A percentile compares a stretch with the other conserved stretches of the same genome.
These are phyloP conservation scores for Ramphastos sulfuratus DNA, from an alignment of 2,113 vertebrate species.

Conservation along the genomic window DNA sequence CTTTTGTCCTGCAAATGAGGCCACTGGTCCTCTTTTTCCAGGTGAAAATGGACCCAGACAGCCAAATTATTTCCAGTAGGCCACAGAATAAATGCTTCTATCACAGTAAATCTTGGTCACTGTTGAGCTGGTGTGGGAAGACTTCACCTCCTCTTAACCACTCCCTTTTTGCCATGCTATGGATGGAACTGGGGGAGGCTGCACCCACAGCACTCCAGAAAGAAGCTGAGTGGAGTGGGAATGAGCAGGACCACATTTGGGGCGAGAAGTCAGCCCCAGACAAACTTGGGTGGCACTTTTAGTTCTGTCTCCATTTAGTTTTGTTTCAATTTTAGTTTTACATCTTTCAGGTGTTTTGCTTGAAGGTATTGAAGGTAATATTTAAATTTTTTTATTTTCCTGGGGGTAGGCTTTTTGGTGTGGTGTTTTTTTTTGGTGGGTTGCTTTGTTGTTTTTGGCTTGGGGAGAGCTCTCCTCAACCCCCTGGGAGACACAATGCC, in stretches of 20 bases:
- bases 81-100: not conserved
- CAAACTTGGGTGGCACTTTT: not conserved
- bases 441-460: constrained; percentile 7
- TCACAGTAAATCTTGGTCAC: not conserved
- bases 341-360: constrained; percentile 51
- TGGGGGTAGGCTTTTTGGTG: too few relatives aligned
- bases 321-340: not conserved
- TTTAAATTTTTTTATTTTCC: too few relatives aligned
- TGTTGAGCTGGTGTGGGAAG: not conserved
- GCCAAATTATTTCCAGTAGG: constrained; percentile 57
- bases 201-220: not conserved
- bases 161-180: fast-evolving
- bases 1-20: not conserved
- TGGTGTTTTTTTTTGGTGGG: too few relatives aligned
- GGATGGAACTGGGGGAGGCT: not conserved
- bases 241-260: not conserved
- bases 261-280: not conserved
- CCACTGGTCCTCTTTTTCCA: not conserved
- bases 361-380: not conserved
- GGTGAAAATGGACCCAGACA: constrained; percentile 36
- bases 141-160: not conserved
- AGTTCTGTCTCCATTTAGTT: not conserved
- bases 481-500: constrained; percentile 13
- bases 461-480: not conserved
- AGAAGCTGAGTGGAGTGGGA: not conserved